Evolutionary conservation across 2,888 invertebrate genomes (phyloP).

Genomic region (Hydriomena furcata): DNA sequence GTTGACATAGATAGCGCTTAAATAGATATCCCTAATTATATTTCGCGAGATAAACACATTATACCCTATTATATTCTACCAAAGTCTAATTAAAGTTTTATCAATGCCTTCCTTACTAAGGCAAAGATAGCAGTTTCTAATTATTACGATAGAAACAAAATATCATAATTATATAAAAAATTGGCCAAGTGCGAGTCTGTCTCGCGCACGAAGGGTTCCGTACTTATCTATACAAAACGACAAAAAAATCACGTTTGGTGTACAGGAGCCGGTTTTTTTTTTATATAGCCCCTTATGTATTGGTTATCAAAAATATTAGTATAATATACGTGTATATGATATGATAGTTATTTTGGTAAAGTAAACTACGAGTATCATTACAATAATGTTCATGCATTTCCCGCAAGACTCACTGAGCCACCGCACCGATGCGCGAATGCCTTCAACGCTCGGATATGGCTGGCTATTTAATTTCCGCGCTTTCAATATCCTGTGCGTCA

Average conservation of each 20-base stretch:
- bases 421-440: conserved; percentile 38
- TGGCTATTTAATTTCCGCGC: conserved; percentile 80
- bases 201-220: no score
- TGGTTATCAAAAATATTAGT: no score
- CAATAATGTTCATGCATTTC: background rate
- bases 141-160: no score
- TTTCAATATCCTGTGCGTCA: conserved; percentile 52
- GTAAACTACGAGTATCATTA: background rate
- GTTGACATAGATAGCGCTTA: no score
- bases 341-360: no score
- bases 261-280: no score
- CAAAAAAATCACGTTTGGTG: no score
- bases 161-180: no score
- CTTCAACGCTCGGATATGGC: conserved; percentile 70
- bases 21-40: conserved; percentile 16
- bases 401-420: background rate
- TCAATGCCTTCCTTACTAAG: background rate
- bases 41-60: conserved; percentile 11
- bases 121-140: background rate
- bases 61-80: conserved; percentile 11
- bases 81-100: conserved; percentile 16
- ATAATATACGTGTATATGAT: no score
- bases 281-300: no score
- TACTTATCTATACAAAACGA: no score
- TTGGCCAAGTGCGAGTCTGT: no score